Conservation (phyloP, 2,797 vertebrate genomes). For the Alosa sapidissima region DNA sequence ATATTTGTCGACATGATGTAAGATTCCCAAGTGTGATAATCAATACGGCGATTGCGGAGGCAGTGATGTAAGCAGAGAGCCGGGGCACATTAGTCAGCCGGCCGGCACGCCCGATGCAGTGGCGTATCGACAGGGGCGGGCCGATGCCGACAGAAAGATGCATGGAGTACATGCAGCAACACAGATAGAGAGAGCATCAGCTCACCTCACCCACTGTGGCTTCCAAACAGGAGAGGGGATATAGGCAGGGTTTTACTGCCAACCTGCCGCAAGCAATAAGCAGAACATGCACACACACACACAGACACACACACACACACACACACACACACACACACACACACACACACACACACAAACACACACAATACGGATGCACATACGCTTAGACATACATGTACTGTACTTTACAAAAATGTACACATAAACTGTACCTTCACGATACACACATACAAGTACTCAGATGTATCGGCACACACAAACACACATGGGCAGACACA, state of each 20-base stretch:
- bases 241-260: too few species aligned
- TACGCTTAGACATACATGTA: too few species aligned
- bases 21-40: conserved; percentile 50
- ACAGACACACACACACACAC: too few species aligned
- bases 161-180: conserved; percentile 60
- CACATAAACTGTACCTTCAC: too few species aligned
- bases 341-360: too few species aligned
- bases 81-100: conserved; percentile 63
- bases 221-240: too few species aligned
- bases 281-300: too few species aligned
- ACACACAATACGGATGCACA: too few species aligned
- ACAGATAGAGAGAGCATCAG: conserved; percentile 35
- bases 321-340: too few species aligned
- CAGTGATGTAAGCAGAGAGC: conserved; percentile 39
- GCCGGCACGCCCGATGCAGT: conserved; percentile 39
- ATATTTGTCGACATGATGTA: conserved; percentile 46
- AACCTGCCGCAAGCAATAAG: too few species aligned
- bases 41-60: conserved; percentile 55
- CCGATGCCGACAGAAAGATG: conserved; percentile 66
- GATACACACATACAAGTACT: not conserved
- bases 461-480: not conserved
- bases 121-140: conserved; percentile 63
- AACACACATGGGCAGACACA: not conserved
- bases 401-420: too few species aligned
- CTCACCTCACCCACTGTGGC: not conserved